phyloP scores from a whole-genome alignment of 1,140 invertebrate species.

The Drosophila burlai region DNA sequence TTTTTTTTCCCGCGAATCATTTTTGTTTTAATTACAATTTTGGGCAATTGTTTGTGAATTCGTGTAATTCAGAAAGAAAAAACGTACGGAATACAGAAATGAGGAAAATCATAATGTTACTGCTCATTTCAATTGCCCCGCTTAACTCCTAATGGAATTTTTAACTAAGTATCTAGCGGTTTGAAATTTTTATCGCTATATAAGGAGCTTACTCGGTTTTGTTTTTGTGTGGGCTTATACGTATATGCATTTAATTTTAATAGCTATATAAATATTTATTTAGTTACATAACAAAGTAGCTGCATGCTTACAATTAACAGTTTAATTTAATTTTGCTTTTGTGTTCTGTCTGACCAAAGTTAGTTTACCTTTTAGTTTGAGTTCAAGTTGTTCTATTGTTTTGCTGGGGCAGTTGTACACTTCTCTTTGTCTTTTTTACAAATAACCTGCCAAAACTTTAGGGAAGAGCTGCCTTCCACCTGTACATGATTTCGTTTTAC shows the following conservation, averaged over 20 bases:
- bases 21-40: slow-evolving; percentile 78
- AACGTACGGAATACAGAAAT: slow-evolving; percentile 19
- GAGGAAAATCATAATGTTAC: slow-evolving; percentile 28
- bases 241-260: slow-evolving; percentile 58
- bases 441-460: slow-evolving; percentile 15
- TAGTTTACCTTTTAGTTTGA: slow-evolving; percentile 28
- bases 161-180: slow-evolving; percentile 49
- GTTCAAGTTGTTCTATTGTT: slow-evolving; percentile 28
- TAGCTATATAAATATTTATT: slow-evolving; percentile 76
- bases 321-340: slow-evolving; percentile 50
- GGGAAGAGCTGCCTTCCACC: slow-evolving; percentile 18
- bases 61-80: slow-evolving; percentile 52
- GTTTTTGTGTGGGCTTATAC: slow-evolving; percentile 24
- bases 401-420: slow-evolving; percentile 19
- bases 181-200: slow-evolving; percentile 36
- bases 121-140: slow-evolving; percentile 46
- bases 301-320: slow-evolving; percentile 73
- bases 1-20: slow-evolving; percentile 33
- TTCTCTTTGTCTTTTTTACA: slow-evolving; percentile 17
- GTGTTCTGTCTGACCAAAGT: slow-evolving; percentile 30
- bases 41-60: slow-evolving; percentile 64
- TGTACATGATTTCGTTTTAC: slow-evolving; percentile 41
- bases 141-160: slow-evolving; percentile 74
- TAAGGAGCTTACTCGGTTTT: slow-evolving; percentile 18
- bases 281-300: slow-evolving; percentile 78